phyloP scores from a whole-genome alignment of 2,797 vertebrate species.

The Ambastaia sidthimunki region DNA sequence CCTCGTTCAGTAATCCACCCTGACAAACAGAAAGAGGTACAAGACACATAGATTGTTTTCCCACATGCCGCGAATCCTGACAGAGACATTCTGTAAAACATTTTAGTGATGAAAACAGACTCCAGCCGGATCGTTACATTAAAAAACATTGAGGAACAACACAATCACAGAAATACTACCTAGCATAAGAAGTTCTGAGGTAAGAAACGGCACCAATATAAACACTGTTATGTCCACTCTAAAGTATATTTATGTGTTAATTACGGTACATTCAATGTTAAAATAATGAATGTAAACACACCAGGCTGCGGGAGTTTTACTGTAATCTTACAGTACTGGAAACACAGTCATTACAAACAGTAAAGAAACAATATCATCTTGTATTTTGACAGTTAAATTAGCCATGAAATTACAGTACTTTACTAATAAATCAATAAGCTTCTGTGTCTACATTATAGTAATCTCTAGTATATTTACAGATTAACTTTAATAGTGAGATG shows the following conservation, averaged over 20 bases:
- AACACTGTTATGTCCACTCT: neutral
- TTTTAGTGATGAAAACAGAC: conserved; percentile 46
- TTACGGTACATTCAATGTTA: too few species aligned
- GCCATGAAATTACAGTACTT: neutral
- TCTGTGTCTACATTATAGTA: neutral
- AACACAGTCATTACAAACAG: neutral
- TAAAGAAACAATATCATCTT: neutral
- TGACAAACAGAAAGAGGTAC: conserved; percentile 50
- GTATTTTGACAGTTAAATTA: neutral
- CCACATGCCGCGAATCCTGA: conserved; percentile 24
- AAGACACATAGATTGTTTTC: conserved; percentile 47
- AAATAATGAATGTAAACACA: too few species aligned
- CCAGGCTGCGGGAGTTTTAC: too few species aligned
- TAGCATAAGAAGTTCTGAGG: neutral
- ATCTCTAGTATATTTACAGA: neutral
- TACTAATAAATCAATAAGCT: neutral
- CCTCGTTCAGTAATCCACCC: conserved; percentile 31
- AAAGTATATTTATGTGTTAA: neutral
- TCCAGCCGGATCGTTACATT: conserved; percentile 35
- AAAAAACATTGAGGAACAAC: neutral
- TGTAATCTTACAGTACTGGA: neutral
- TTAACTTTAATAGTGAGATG: neutral
- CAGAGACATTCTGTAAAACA: conserved; percentile 32
- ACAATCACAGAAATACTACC: conserved; percentile 1
- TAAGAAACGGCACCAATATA: neutral